Conservation (phyloP, 2,888 invertebrate species). For the Eupithecia subumbrata region DNA sequence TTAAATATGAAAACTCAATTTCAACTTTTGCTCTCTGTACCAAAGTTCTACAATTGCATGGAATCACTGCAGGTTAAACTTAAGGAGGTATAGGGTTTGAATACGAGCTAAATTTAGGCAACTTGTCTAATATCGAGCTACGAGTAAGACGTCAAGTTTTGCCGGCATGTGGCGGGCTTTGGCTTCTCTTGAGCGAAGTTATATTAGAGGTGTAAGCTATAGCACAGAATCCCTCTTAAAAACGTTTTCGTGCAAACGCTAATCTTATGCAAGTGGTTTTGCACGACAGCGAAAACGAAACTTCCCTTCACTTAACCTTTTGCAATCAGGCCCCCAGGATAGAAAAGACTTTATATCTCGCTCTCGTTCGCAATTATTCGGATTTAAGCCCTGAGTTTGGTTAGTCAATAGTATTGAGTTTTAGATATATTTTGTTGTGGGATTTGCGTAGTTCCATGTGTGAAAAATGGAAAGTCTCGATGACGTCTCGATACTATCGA, state of each 20-base stretch:
- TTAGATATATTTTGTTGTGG: too few relatives aligned
- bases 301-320: too few relatives aligned
- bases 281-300: too few relatives aligned
- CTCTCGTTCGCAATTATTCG: neutral
- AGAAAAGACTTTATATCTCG: neutral
- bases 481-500: too few relatives aligned
- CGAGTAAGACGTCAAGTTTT: slow-evolving; percentile 38
- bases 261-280: too few relatives aligned
- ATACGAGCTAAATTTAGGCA: slow-evolving; percentile 7
- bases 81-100: neutral
- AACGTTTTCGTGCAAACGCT: too few relatives aligned
- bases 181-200: slow-evolving; percentile 21
- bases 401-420: too few relatives aligned
- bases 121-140: slow-evolving; percentile 45
- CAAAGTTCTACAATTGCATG: slow-evolving; percentile 11
- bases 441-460: too few relatives aligned
- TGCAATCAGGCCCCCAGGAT: too few relatives aligned
- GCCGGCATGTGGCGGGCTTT: slow-evolving; percentile 27
- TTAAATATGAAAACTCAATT: neutral
- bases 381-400: too few relatives aligned
- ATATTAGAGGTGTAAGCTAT: slow-evolving; percentile 14
- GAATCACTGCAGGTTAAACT: slow-evolving; percentile 6
- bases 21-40: neutral
- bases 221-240: neutral
- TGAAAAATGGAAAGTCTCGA: too few relatives aligned